Base-by-base conservation (phyloP, 2,113 vertebrate species). In the Tupaia tana region DNA sequence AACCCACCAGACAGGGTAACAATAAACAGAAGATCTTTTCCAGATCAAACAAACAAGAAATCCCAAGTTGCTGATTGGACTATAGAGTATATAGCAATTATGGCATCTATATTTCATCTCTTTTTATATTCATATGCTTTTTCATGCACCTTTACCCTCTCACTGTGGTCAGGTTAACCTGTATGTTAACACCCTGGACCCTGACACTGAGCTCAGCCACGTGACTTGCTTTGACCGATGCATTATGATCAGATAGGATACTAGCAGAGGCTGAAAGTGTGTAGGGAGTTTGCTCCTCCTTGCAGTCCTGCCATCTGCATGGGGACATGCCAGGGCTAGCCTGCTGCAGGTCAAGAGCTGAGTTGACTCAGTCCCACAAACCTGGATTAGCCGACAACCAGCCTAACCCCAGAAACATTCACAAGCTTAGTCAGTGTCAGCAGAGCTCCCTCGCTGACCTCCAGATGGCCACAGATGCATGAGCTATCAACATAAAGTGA, bases 11-110 rank as follows among this genome's bases (percentile, higher is more conserved):
- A 75, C 4, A 89, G 13, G 86, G 43, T 91, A 77, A 66, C 43
- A 73, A 43, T 71, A 67, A 71, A 52, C 27, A 79, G 11, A 3
- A 3, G 3, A 86, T 64, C 1, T 84, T 70, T 89, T 89, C 34
- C 19, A 67, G 66, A 75, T 87, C 14, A 87, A 71, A 89, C 31
- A 69, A 84, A 93, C 77, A 34, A 69, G 89, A 63, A 78, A 10
- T 78, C 29, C 88, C 56, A 29, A 91, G 29, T 74, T 93, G 43
- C 74, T 93, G 18, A 63, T 20, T 63, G 13, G 61, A 95, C 67
- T 69, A 7, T 25, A 8, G n/a, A 24, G 25, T 75, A 86, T 91
- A 43, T 6, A 67, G 59, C 43, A 84, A 74, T 3, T 0, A 29
- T n/a, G 20, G 3, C 18, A 24, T 58, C 52, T 34, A 19, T n/a